phyloP scores from a whole-genome alignment of 2,113 vertebrate species.

The Coptodon rendalli region DNA sequence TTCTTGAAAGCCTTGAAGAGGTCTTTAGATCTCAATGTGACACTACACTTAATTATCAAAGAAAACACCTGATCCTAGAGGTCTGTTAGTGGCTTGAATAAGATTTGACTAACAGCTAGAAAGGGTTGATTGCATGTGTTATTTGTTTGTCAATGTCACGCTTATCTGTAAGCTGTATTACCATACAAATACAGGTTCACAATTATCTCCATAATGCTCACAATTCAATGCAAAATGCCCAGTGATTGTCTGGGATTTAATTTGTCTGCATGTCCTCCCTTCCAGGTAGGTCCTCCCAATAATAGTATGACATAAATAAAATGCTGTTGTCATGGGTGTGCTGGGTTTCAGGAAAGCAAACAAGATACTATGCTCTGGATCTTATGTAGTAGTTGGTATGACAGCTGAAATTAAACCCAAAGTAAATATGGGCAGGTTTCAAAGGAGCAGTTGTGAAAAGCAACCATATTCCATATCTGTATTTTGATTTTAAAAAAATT shows the following conservation, averaged over 20 bases:
- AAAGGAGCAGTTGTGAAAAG: background rate
- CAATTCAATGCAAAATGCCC: background rate
- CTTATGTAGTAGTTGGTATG: background rate
- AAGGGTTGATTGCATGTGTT: background rate
- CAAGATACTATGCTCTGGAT: background rate
- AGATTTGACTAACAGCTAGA: background rate
- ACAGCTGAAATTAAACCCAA: slow-evolving; percentile 3
- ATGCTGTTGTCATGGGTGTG: background rate
- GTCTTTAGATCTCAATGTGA: background rate
- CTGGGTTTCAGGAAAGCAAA: background rate
- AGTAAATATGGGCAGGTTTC: background rate
- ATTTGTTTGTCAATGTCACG: background rate
- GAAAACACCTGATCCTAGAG: background rate
- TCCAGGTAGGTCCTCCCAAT: background rate
- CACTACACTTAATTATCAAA: background rate
- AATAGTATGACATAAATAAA: background rate
- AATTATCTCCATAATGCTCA: background rate
- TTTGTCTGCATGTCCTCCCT: background rate
- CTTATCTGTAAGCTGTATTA: background rate
- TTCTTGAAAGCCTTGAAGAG: background rate
- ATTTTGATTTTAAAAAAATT: background rate
- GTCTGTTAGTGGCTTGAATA: background rate
- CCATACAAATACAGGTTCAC: background rate
- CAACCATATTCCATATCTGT: background rate
- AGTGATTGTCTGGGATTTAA: background rate